phyloP scores from a whole-genome alignment of 2,113 vertebrate species.

The Gobiocypris rarus region DNA sequence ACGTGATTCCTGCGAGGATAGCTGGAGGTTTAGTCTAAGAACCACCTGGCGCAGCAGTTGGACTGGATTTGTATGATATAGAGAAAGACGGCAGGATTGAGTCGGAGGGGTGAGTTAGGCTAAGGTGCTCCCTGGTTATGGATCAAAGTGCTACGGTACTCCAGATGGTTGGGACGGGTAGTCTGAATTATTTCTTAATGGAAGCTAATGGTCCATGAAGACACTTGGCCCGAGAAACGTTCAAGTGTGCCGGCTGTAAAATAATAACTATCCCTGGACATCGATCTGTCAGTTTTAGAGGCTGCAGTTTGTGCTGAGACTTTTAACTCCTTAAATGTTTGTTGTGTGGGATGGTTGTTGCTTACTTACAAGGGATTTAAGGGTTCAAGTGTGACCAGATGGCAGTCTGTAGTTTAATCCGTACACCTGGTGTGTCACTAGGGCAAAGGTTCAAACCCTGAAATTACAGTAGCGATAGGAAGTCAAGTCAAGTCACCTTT shows the following conservation, averaged over 20 bases:
- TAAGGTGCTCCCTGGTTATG: conserved; percentile 29
- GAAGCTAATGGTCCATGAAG: conserved; percentile 38
- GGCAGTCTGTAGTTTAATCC: conserved; percentile 23
- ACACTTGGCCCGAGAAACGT: conserved; percentile 25
- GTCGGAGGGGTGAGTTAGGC: conserved; percentile 21
- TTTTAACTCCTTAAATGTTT: conserved; percentile 15
- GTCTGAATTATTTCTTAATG: conserved; percentile 24
- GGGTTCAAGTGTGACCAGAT: conserved; percentile 49
- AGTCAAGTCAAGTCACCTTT: no score
- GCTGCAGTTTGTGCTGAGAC: not conserved
- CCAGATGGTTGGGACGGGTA: conserved; percentile 42
- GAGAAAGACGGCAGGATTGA: conserved; percentile 40
- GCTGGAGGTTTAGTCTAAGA: conserved; percentile 46
- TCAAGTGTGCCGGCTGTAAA: conserved; percentile 8
- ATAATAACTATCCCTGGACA: conserved; percentile 20
- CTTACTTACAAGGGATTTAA: conserved; percentile 40
- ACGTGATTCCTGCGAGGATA: conserved; percentile 42
- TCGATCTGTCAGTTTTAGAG: conserved; percentile 24
- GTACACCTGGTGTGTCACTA: conserved; percentile 29
- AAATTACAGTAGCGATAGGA: not conserved
- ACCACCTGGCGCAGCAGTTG: conserved; percentile 57
- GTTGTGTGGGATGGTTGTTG: conserved; percentile 12
- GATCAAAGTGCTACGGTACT: conserved; percentile 25
- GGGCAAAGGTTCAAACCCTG: conserved; percentile 21
- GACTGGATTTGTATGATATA: conserved; percentile 41